These are phyloP conservation scores for Myanophis thanlyinensis DNA, from an alignment of 2,113 vertebrate genomes.

Conservation along the genomic window DNA sequence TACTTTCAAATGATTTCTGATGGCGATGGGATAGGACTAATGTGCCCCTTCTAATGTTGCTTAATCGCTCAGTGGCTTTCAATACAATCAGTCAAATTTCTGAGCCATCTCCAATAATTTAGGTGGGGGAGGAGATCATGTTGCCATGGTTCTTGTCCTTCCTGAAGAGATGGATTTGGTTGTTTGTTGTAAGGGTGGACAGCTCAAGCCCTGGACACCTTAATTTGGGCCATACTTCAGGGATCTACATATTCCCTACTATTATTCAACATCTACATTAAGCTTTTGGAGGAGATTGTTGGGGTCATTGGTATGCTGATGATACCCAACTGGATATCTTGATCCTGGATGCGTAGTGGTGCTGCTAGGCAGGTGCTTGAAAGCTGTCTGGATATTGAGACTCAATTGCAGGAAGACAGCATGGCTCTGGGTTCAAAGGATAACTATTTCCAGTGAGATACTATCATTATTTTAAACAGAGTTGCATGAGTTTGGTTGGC, in stretches of 20 bases:
- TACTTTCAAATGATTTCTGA: background rate
- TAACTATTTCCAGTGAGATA: background rate
- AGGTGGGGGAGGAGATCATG: background rate
- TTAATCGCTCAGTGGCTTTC: background rate
- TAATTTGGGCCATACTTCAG: background rate
- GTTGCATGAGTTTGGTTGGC: background rate
- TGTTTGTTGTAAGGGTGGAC: background rate
- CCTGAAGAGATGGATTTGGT: background rate
- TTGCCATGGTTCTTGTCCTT: background rate
- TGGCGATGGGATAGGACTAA: background rate
- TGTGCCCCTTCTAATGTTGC: background rate
- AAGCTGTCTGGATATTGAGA: background rate
- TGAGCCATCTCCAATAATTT: background rate
- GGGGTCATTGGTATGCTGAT: background rate
- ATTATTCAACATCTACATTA: background rate
- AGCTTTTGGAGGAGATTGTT: background rate
- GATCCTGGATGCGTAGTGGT: background rate
- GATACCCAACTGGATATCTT: background rate
- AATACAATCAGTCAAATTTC: background rate
- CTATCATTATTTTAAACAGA: background rate
- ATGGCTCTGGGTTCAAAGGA: background rate
- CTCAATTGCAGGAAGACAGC: background rate
- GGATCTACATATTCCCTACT: background rate
- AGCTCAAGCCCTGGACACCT: background rate
- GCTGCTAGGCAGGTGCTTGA: background rate